Conservation (phyloP, 1,140 invertebrate species). For the Goniozus legneri region DNA sequence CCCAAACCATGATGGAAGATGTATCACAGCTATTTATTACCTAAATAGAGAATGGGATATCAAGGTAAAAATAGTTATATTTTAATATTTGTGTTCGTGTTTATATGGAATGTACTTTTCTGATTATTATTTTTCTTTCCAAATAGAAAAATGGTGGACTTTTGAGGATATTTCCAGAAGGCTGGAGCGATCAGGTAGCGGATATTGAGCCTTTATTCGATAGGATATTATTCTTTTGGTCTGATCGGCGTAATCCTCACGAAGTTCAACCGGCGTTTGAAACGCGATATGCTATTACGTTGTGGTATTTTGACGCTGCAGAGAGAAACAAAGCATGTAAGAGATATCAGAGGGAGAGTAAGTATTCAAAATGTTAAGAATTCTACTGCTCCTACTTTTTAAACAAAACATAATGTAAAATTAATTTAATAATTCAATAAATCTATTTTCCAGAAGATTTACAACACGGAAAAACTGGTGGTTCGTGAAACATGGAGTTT, state of each 20-base stretch:
- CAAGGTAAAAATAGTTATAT: too few species aligned
- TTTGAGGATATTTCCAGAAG: constrained; percentile 87
- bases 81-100: too few species aligned
- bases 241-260: constrained; percentile 92
- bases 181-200: constrained; percentile 74
- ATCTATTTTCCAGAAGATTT: background rate
- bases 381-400: background rate
- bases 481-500: background rate
- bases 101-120: too few species aligned
- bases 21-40: constrained; percentile 95
- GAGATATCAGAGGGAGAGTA: constrained; percentile 62
- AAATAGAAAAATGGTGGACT: constrained; percentile 66
- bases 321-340: constrained; percentile 75
- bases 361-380: constrained; percentile 21
- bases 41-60: constrained; percentile 90
- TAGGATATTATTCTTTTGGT: constrained; percentile 95
- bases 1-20: constrained; percentile 91
- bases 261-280: constrained; percentile 89
- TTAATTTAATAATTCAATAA: background rate
- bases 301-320: constrained; percentile 92
- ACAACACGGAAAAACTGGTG: background rate
- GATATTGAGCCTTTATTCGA: constrained; percentile 93
- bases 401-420: background rate
- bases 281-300: constrained; percentile 90
- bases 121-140: too few species aligned